Base-by-base conservation (phyloP, 1,140 invertebrate species). In the Heliconius congener region DNA sequence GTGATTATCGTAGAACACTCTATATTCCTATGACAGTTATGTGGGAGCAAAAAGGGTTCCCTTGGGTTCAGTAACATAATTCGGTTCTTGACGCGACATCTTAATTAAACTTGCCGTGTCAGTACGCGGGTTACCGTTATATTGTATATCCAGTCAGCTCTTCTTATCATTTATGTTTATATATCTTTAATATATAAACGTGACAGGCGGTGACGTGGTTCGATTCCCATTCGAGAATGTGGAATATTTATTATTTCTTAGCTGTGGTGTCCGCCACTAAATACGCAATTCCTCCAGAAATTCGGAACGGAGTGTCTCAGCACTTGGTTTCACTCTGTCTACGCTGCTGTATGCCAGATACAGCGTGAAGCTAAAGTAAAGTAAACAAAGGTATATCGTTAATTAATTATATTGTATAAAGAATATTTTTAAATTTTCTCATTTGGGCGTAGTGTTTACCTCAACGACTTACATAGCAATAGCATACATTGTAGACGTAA, bases 41-140 rank as follows among this genome's bases (percentile, higher is more conserved):
- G 81, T 76, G 71, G 72, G 80, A 80, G 81, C 83, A 81, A 71
- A 83, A 83, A 80, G 83, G 77, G 76, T 78, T 81, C 84, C 81
- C 84, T 78, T 60, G 81, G 81, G 83, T 81, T 73, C 37, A 76
- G 82, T 71, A 87, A 87, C 85, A 88, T 88, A 89, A 88, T 87
- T 86, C 78, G 85, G 85, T 88, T 87, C 88, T 89, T 85, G 82
- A 87, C 76, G 83, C 85, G 85, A 85, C 84, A 81, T 85, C 84
- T 88, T 91, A 91, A 91, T 91, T 91, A 91, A 89, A 82, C 80
- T 82, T 83, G 76, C 82, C 83, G 74, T 83, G 82, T 83, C 81
- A 81, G 81, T 70, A 79, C 73, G 77, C 80, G 57, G 79, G 75
- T 73, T 81, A 78, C 74, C 71, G 77, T 81, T 78, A 76, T 78